Base-by-base conservation (phyloP, 2,797 vertebrate species). In the Diceros bicornis region DNA sequence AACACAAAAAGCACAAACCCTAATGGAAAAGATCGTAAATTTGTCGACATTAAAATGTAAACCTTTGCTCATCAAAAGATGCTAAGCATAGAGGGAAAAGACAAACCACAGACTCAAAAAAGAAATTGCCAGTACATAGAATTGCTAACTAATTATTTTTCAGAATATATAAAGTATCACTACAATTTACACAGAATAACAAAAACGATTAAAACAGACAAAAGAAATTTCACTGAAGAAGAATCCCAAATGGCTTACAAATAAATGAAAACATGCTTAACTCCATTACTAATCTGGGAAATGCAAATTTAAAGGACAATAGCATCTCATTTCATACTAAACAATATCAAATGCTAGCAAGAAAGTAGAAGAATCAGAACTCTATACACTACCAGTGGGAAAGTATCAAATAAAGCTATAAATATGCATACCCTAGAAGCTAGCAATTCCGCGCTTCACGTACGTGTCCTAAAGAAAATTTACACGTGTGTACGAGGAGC, bases 251-350 rank as follows among this genome's bases (percentile, higher is more conserved):
- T 62, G 77, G 10, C 18, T 94, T 77, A 57, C 34, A 44, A 89
- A 91, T 57, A 92, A 79, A 81, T 25, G 62, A 79, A 91, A 96
- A 89, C 74, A 89, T 57, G 41, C 50, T 90, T 84, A 29, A n/a
- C 32, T 86, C 55, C 52, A 57, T 64, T 44, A 57, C n/a, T 44
- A 77, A 97, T 79, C 41, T 84, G 41, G 32, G 9, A 77, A 79
- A 92, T 50, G 17, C 9, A 84, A 47, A 94, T 77, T 84, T 81
- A 47, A 87, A 88, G 90, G 64, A 81, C 27, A 93, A 17, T 27
- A 44, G 25, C 52, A 27, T 66, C 47, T 75, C 37, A 20, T 90
- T 93, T 90, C 92, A 82, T 52, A 68, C 21, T 75, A 74, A 91
- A 71, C 8, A 44, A 23, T 74, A 74, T 77, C 27, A 68, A 86